These are phyloP conservation scores for Scomber scombrus DNA, from an alignment of 2,113 vertebrate genomes.

Conservation along the genomic window DNA sequence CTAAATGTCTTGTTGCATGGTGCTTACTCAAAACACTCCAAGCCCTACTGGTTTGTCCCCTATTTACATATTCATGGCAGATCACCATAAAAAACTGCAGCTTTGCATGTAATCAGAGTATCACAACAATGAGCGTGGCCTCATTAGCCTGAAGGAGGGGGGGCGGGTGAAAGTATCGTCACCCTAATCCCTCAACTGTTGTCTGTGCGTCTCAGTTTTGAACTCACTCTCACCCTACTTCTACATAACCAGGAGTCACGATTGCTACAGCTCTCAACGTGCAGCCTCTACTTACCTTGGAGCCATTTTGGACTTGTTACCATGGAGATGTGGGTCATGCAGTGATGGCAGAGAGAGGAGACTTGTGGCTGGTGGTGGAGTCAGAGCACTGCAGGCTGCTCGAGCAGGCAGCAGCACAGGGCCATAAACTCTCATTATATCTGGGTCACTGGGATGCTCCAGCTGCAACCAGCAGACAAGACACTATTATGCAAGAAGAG, in stretches of 20 bases:
- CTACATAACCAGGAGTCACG: constrained; percentile 49
- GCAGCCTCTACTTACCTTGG: constrained; percentile 39
- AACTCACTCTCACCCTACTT: constrained; percentile 53
- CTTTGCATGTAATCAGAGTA: constrained; percentile 77
- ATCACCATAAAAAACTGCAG: constrained; percentile 54
- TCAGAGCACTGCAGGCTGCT: constrained; percentile 70
- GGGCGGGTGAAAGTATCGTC: constrained; percentile 56
- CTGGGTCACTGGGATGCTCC: constrained; percentile 92
- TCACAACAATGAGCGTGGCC: constrained; percentile 75
- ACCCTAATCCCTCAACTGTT: constrained; percentile 69
- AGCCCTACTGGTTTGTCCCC: constrained; percentile 57
- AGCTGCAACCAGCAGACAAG: constrained; percentile 79
- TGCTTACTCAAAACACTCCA: constrained; percentile 30
- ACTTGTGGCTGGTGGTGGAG: constrained; percentile 80
- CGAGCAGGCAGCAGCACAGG: constrained; percentile 70
- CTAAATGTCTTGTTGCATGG: constrained; percentile 31
- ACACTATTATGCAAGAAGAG: constrained; percentile 78
- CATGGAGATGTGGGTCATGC: constrained; percentile 92
- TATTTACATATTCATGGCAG: constrained; percentile 63
- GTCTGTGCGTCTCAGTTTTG: constrained; percentile 13
- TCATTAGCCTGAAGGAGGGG: constrained; percentile 57
- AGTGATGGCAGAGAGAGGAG: constrained; percentile 81
- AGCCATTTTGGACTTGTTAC: constrained; percentile 85
- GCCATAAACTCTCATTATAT: constrained; percentile 89
- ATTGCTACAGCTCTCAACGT: constrained; percentile 13